Evolutionary conservation across 1,140 invertebrate genomes (phyloP), one percentile per base, ranked within the genome.

Genomic region (Berghia stephanieae): DNA sequence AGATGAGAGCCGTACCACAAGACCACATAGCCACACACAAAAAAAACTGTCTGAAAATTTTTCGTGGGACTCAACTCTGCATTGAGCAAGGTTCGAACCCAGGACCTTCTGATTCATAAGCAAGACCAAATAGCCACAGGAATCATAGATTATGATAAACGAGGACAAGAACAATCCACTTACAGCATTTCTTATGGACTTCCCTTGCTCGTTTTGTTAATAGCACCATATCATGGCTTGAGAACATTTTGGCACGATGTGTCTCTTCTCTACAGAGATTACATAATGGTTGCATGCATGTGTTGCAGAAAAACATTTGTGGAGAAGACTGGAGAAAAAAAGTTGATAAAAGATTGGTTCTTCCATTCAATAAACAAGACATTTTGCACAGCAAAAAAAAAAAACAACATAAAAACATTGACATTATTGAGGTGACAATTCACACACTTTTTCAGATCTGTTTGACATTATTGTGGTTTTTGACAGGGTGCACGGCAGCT

Each of bases 271-370:
- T 78, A 75, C 85, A 86, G 0, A 38, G 24, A 2, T 27, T 42
- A 74, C 85, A 86, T 57, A 86, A 80, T 3, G 85, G 84, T 73
- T 86, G 85, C 38, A 75, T 66, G 78, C 85, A 86, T 1, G 85
- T 86, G 79, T 86, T 86, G 73, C 85, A 86, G 79, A 84, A 86
- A 76, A 81, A 86, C 85, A 86, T 86, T 55, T 82, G 80, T 27
- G 77, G 78, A 44, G 71, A 66, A 27, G 78, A 78, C 83, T 85
- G 75, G 5, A 63, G 36, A 46, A 52, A 68, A 75, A 24, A 79
- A 75, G 2, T 52, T 6, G 13, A 42, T 16, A 67, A 36, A 44
- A 68, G 21, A 16, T 34, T 60, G 38, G 36, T 36, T 74, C 3
- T 57, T 38, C 27, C 27, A 27, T 8, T 10, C 57, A 18, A 13